Conservation (phyloP, 2,113 vertebrate species). For the Xyliphius kryptos region DNA sequence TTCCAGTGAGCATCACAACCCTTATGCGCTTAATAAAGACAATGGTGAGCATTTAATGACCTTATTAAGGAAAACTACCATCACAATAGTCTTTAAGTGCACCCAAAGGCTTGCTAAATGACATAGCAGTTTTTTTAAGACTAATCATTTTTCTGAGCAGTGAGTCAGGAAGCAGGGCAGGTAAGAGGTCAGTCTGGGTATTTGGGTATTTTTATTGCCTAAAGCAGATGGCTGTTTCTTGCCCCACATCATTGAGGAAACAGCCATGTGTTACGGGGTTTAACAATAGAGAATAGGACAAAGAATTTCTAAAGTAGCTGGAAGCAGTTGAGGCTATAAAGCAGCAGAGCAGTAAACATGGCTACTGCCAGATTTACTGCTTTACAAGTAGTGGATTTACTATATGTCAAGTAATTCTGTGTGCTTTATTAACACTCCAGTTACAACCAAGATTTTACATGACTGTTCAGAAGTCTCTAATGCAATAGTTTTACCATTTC, state of each 20-base stretch:
- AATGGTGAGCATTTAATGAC: no score
- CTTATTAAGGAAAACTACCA: no score
- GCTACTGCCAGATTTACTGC: constrained; percentile 47
- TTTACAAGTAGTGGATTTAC: constrained; percentile 36
- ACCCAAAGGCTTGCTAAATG: no score
- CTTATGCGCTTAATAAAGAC: no score
- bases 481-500: no score
- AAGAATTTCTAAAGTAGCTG: constrained; percentile 50
- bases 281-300: constrained; percentile 58
- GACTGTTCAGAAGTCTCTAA: no score
- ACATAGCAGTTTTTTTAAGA: no score
- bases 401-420: constrained; percentile 37
- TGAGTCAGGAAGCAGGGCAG: constrained; percentile 41
- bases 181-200: constrained; percentile 43
- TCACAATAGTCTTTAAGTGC: no score
- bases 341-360: constrained; percentile 41
- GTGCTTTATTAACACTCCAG: no score
- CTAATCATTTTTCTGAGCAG: no score
- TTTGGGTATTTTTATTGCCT: constrained; percentile 60
- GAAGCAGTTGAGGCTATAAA: constrained; percentile 45
- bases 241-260: constrained; percentile 50
- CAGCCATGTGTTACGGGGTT: constrained; percentile 50
- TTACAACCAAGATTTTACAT: no score
- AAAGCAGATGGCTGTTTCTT: constrained; percentile 62
- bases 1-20: no score